Base-by-base conservation (phyloP, 2,113 vertebrate genomes). In the Pholis gunnellus region DNA sequence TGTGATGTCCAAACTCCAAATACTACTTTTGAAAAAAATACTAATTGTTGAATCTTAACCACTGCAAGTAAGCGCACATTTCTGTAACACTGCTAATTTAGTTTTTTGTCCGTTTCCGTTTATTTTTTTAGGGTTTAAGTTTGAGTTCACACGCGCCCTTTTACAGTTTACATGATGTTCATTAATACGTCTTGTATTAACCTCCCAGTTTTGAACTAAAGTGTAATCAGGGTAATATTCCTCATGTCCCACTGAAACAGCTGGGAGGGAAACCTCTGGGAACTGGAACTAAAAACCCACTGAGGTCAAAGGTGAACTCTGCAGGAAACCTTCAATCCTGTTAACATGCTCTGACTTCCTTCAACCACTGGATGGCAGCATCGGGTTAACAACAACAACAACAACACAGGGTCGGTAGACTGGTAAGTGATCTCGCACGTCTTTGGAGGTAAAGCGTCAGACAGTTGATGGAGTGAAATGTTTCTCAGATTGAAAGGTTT, bases 351-450 rank as follows among this genome's bases (percentile, higher is more conserved):
- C 0, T 29, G 22, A 29, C 60, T 52, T 5, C 0, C 0, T 2
- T 66, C 15, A 11, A 6, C 88, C 93, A 72, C 81, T 27, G 31
- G 91, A 9, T 75, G 91, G 88, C 76, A 86, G 89, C 88, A 87
- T 79, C 71, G 38, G 3, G 18, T 22, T 2, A 72, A 22, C 36
- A 68, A 76, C 61, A 38, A 11, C 61, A 36, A 9, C 60, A 27
- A 5, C 2, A 22, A 2, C 20, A 22, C 18, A 18, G 4, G 52
- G 3, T 34, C 9, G 2, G 9, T 3, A 2, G 42, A 61, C 61
- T 31, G 18, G 20, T 2, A 22, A 56, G 31, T 5, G 38, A 44
- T 27, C 10, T 2, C 54, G n/a, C 54, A 11, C 22, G 36, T 17
- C 68, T 38, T 9, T 15, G 48, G 11, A 54, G 20, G 20, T 50